These are phyloP conservation scores for Chorisops tibialis DNA, from an alignment of 2,888 invertebrate genomes.

Conservation along the genomic window DNA sequence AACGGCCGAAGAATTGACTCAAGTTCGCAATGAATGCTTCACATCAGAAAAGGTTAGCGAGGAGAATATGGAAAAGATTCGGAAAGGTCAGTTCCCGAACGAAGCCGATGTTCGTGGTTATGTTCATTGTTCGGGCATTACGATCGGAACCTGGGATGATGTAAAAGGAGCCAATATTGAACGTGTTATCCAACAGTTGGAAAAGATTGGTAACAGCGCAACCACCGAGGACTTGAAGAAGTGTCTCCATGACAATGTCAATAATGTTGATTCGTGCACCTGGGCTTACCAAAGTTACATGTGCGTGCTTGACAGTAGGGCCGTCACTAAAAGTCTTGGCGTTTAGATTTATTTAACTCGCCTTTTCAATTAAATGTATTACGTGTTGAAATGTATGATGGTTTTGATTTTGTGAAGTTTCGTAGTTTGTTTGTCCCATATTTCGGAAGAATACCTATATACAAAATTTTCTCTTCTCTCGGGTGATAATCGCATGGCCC, in stretches of 20 bases:
- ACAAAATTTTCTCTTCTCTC: too few species aligned
- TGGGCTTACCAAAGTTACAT: constrained; percentile 1
- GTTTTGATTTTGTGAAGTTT: too few species aligned
- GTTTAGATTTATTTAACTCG: too few species aligned
- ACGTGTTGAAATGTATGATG: too few species aligned
- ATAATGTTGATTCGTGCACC: neutral
- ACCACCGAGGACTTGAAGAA: neutral
- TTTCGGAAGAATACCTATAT: too few species aligned
- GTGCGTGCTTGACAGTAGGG: constrained; percentile 1
- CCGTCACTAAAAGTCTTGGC: neutral
- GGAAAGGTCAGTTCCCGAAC: neutral
- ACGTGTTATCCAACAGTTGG: neutral
- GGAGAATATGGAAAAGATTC: neutral
- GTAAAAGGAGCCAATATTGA: neutral
- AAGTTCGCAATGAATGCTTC: neutral
- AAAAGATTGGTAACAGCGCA: neutral
- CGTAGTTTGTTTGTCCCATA: too few species aligned
- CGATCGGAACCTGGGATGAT: neutral
- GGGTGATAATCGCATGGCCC: too few species aligned
- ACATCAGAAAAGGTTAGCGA: neutral
- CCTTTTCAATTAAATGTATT: too few species aligned
- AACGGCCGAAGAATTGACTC: neutral
- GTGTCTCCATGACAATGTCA: neutral
- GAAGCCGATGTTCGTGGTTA: neutral
- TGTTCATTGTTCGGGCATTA: neutral